Evolutionary conservation across 2,113 vertebrate genomes (phyloP).

Genomic region (Stictonetta naevosa): DNA sequence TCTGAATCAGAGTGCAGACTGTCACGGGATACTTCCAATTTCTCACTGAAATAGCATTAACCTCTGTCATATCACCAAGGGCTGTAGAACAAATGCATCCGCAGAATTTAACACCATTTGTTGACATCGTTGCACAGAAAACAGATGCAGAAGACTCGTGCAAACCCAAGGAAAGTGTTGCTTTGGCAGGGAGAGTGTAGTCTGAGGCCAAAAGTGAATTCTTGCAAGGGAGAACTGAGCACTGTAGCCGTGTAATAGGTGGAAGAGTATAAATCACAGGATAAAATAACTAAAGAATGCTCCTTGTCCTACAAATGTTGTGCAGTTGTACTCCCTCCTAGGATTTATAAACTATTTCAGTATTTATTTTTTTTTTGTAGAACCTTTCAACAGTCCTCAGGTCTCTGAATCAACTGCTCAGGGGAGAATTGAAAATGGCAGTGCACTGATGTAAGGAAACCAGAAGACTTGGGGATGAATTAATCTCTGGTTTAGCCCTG

Average conservation of each 20-base stretch:
- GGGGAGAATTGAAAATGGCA: constrained; percentile 35
- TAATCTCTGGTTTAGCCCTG: not conserved
- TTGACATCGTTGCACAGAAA: not conserved
- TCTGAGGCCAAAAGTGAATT: constrained; percentile 34
- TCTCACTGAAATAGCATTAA: not conserved
- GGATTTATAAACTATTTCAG: constrained; percentile 63
- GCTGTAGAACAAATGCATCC: not conserved
- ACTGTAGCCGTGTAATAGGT: constrained; percentile 21
- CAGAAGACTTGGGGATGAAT: not conserved
- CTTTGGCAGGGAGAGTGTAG: not conserved
- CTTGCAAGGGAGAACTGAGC: constrained; percentile 1
- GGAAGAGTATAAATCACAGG: constrained; percentile 47
- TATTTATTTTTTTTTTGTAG: not conserved
- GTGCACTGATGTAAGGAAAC: not conserved
- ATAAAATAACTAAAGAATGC: constrained; percentile 49
- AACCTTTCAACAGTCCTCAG: constrained; percentile 37
- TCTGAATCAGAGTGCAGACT: not conserved
- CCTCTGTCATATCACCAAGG: not conserved
- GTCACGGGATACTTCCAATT: not conserved
- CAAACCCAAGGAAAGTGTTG: not conserved
- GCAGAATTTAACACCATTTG: not conserved
- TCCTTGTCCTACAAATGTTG: constrained; percentile 39
- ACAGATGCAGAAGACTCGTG: not conserved
- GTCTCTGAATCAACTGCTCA: constrained; percentile 11
- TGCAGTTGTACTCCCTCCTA: constrained; percentile 26